Percentiles rank a stretch among this genome's conserved stretches.
These are phyloP conservation scores for Podarcis lilfordi DNA, from an alignment of 2,797 vertebrate genomes.

Conservation along the genomic window DNA sequence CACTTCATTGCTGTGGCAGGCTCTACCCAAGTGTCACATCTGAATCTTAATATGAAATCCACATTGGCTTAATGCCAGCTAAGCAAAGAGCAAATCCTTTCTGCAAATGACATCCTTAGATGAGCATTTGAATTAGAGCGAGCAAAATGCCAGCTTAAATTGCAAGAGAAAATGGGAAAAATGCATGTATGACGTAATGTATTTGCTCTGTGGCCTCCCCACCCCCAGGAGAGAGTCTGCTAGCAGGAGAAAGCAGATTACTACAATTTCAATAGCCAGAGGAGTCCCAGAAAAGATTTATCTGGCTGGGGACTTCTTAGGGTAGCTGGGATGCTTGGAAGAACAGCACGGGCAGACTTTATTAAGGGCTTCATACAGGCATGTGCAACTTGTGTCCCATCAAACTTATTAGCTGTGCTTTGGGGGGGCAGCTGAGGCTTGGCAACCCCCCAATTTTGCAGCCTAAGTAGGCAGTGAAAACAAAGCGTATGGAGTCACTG, in stretches of 20 bases:
- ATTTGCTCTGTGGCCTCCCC: background rate
- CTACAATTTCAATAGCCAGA: background rate
- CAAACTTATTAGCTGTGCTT: background rate
- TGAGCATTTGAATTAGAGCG: constrained; percentile 39
- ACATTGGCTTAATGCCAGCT: constrained; percentile 20
- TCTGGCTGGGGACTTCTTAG: background rate
- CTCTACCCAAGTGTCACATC: background rate
- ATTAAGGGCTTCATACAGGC: constrained; percentile 13
- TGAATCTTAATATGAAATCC: background rate
- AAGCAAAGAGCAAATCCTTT: constrained; percentile 41
- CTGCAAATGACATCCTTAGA: constrained; percentile 41
- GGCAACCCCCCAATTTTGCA: background rate
- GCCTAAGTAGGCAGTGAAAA: background rate
- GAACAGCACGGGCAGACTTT: constrained; percentile 1
- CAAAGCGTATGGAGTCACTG: background rate
- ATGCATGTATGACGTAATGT: constrained; percentile 20
- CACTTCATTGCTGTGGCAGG: background rate
- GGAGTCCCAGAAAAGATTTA: background rate
- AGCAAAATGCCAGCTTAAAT: background rate
- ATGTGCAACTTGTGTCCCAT: background rate
- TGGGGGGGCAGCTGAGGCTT: background rate
- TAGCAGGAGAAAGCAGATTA: background rate
- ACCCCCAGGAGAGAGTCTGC: background rate
- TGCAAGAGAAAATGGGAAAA: constrained; percentile 38
- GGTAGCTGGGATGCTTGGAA: constrained; percentile 10